A percentile compares a stretch with the other conserved stretches of the same genome.
Conservation (phyloP, 2,888 invertebrate species). For the Parnassius apollo region DNA sequence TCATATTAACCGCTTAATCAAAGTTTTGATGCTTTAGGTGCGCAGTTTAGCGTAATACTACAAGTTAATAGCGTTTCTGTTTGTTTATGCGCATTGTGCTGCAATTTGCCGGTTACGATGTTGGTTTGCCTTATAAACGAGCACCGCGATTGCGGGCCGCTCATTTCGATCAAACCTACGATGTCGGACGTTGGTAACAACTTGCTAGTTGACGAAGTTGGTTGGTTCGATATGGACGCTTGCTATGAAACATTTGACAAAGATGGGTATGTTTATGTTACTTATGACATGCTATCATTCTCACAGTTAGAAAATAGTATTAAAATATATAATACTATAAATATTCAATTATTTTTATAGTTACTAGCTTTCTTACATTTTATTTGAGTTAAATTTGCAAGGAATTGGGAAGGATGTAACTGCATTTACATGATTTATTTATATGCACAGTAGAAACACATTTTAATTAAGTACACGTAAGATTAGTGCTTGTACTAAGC, state of each 20-base stretch:
- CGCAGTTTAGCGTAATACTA: constrained; percentile 12
- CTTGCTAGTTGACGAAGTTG: constrained; percentile 72
- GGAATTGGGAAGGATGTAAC: too few species aligned
- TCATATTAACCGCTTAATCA: constrained; percentile 21
- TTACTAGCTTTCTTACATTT: too few species aligned
- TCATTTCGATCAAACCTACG: constrained; percentile 72
- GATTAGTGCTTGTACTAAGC: too few species aligned
- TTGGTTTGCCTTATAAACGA: constrained; percentile 65
- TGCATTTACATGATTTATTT: too few species aligned
- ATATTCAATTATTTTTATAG: too few species aligned
- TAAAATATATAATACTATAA: constrained; percentile 1
- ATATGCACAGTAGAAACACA: too few species aligned
- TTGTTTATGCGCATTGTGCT: constrained; percentile 39
- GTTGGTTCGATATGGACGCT: constrained; percentile 90
- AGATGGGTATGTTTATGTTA: constrained; percentile 85
- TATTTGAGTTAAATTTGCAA: too few species aligned
- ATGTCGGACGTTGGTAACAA: constrained; percentile 71
- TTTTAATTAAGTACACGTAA: too few species aligned
- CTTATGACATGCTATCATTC: constrained; percentile 15
- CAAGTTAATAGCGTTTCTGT: constrained; percentile 26
- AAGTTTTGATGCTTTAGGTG: constrained; percentile 16
- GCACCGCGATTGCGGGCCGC: constrained; percentile 49
- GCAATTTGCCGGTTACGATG: constrained; percentile 46
- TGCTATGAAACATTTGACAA: constrained; percentile 95
- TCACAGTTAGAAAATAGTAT: not conserved